Evolutionary conservation across 1,140 invertebrate species (phyloP), one percentile per base, ranked within the genome.

Genomic region (Ceratina australensis): DNA sequence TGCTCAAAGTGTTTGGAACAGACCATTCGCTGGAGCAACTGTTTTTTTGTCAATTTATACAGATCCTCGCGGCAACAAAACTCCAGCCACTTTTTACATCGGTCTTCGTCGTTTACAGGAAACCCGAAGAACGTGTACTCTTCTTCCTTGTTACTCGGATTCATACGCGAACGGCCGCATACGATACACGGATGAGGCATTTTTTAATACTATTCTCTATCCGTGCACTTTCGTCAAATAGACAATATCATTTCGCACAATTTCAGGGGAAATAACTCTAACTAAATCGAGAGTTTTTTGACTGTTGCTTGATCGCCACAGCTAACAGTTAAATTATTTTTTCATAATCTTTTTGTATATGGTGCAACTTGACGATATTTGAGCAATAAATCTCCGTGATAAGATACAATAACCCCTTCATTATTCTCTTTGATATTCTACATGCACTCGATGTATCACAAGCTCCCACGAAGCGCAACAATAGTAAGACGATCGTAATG

Each of bases 111-210:
- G 56, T 92, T 92, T 4, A 92, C 91, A 0, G 92, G 92, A 72
- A 92, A 92, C 5, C 92, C 91, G 78, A 92, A 92, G 75, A 92
- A 92, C 72, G 89, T 90, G 52, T 92, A 92, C 16, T 92, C 92
- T 42, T 92, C 91, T 54, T 90, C 88, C 1, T 89, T 87, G 61
- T 92, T 92, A 59, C 91, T 92, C 13, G 91, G 91, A 74, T 92
- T 92, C 91, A 92, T 90, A 3, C 92, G 91, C 15, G 92, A 92
- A 83, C 92, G 90, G 20, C 92, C 92, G 76, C 92, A 92, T 5
- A 92, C 92, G 12, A 91, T 91, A 63, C 92, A 92, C 0, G 92
- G 92, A 85, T 92, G 92, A 59, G 92, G 92, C 92, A 92, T 92
- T 59, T 87, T 91, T 79, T 3, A n/a, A 15, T 18, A 68, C 71